Evolutionary conservation across 2,113 vertebrate species (phyloP).

Genomic region (Falcunculus frontatus): DNA sequence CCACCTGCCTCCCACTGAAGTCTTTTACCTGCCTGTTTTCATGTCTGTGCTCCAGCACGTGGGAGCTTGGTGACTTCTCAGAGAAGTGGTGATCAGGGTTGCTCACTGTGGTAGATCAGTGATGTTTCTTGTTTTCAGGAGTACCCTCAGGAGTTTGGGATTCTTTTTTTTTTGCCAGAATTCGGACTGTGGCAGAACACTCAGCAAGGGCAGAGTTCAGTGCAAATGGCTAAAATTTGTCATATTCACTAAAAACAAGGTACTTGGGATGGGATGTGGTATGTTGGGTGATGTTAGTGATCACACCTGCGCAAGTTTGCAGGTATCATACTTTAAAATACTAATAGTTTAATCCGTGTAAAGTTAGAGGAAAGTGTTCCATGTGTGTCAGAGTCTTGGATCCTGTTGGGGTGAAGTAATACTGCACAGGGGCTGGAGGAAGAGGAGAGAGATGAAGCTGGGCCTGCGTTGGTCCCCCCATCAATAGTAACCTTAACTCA

Average conservation of each 20-base stretch:
- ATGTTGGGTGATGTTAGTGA: neutral
- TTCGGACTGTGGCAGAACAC: neutral
- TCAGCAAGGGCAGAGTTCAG: neutral
- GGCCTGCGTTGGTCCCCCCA: neutral
- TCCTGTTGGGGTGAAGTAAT: neutral
- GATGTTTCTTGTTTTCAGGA: neutral
- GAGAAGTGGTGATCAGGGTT: neutral
- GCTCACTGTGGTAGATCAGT: neutral
- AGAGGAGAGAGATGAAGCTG: neutral
- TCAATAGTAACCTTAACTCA: neutral
- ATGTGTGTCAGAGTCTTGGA: neutral
- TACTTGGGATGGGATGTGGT: rapidly evolving
- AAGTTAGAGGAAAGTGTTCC: neutral
- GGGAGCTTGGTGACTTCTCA: neutral
- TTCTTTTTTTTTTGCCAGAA: neutral
- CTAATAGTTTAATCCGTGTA: neutral
- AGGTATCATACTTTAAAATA: neutral
- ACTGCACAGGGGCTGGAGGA: neutral
- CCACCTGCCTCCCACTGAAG: neutral
- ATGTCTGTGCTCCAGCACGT: rapidly evolving
- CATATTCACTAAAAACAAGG: neutral
- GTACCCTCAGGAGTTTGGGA: neutral
- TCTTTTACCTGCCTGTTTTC: neutral
- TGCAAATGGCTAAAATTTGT: neutral
- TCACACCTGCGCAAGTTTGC: neutral